These are phyloP conservation scores for Equus quagga DNA, from an alignment of 2,113 vertebrate species.

Conservation along the genomic window DNA sequence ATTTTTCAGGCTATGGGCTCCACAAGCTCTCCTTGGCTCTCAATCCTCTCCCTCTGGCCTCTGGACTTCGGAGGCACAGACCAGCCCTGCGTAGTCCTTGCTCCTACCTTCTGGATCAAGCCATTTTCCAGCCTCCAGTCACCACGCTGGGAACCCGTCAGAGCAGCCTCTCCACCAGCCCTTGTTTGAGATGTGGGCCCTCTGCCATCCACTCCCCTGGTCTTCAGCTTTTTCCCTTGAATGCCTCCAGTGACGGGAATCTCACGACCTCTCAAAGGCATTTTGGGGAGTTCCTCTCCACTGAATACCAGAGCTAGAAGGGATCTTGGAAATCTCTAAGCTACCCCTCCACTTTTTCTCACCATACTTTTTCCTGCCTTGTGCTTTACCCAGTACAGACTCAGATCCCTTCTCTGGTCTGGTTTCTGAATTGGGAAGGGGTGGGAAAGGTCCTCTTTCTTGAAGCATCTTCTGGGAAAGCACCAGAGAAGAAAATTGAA, in stretches of 20 bases:
- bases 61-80: background rate
- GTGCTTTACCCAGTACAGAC: background rate
- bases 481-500: background rate
- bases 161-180: background rate
- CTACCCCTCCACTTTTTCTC: background rate
- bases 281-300: background rate
- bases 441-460: background rate
- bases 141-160: fast-evolving
- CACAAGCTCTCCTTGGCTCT: no score
- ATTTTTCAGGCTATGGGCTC: background rate
- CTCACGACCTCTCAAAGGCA: background rate
- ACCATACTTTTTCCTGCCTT: background rate
- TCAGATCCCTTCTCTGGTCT: background rate
- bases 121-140: background rate
- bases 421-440: background rate
- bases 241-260: background rate
- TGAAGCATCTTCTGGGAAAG: background rate
- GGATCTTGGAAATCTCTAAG: background rate
- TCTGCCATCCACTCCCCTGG: background rate
- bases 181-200: background rate
- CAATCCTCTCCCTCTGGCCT: background rate
- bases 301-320: background rate
- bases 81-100: background rate
- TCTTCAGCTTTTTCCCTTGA: background rate
- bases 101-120: background rate